Conservation (phyloP, 1,140 invertebrate genomes). For the Armadillidium nasatum region DNA sequence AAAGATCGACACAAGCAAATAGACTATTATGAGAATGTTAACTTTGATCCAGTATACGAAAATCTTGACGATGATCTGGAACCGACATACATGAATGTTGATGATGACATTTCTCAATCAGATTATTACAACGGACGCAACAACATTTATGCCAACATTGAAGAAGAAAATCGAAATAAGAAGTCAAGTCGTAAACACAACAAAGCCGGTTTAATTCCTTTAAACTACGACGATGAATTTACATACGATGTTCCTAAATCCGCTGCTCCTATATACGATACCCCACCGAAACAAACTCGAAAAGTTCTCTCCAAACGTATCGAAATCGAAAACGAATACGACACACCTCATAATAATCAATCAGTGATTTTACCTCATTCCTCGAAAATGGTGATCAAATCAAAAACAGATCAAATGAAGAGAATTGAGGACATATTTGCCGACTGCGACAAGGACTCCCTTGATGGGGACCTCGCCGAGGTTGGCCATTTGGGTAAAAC, state of each 20-base stretch:
- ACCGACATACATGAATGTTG: conserved; percentile 44
- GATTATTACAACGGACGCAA: background rate
- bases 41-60: conserved; percentile 40
- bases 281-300: conserved; percentile 39
- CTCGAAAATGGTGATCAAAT: conserved; percentile 35
- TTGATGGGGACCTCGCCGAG: conserved; percentile 31
- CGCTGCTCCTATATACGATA: conserved; percentile 44
- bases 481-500: background rate
- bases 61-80: conserved; percentile 40
- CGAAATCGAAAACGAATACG: conserved; percentile 35
- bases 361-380: conserved; percentile 33
- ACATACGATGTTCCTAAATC: conserved; percentile 44
- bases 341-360: conserved; percentile 40
- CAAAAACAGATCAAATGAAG: conserved; percentile 37
- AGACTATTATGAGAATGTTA: conserved; percentile 39
- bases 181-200: background rate
- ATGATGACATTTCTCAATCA: background rate
- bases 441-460: conserved; percentile 40
- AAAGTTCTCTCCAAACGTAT: conserved; percentile 23
- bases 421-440: conserved; percentile 42
- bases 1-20: conserved; percentile 30
- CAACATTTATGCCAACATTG: conserved; percentile 34
- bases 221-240: conserved; percentile 8
- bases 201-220: background rate
- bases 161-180: conserved; percentile 13